These are phyloP conservation scores for Sphaerophoria rueppellii DNA, from an alignment of 2,888 invertebrate genomes.

Conservation along the genomic window DNA sequence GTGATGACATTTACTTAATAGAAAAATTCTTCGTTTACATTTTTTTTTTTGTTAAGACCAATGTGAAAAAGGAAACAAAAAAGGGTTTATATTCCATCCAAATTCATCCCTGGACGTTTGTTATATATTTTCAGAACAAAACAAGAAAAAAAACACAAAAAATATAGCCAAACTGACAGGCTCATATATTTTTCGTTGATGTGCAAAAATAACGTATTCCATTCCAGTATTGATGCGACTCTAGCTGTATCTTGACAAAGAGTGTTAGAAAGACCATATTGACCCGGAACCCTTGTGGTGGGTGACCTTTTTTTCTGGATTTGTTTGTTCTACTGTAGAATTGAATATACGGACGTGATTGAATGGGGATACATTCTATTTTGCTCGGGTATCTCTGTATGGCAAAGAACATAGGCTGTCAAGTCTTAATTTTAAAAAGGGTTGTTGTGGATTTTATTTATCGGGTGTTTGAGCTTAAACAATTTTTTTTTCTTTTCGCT, in stretches of 20 bases:
- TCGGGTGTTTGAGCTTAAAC: neutral
- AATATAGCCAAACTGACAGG: neutral
- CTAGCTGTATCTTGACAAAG: neutral
- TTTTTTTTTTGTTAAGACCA: too few relatives aligned
- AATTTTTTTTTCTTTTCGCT: neutral
- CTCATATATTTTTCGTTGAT: neutral
- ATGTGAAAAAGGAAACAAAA: too few relatives aligned
- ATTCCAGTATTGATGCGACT: constrained; percentile 10
- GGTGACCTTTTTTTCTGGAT: constrained; percentile 14
- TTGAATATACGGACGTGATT: constrained; percentile 32
- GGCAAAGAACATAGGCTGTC: neutral
- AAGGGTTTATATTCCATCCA: neutral
- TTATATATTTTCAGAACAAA: constrained; percentile 1
- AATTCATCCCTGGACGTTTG: constrained; percentile 18
- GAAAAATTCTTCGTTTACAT: too few relatives aligned
- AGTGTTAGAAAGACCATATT: neutral
- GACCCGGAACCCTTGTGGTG: neutral
- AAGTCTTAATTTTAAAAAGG: constrained; percentile 20
- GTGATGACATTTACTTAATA: too few relatives aligned
- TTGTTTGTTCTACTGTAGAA: constrained; percentile 16
- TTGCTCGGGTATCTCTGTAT: neutral
- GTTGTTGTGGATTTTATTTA: neutral
- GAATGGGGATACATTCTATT: neutral
- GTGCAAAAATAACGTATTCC: constrained; percentile 15
- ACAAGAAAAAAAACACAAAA: too few relatives aligned